phyloP scores from a whole-genome alignment of 2,797 vertebrate species.

The Artibeus jamaicensis region DNA sequence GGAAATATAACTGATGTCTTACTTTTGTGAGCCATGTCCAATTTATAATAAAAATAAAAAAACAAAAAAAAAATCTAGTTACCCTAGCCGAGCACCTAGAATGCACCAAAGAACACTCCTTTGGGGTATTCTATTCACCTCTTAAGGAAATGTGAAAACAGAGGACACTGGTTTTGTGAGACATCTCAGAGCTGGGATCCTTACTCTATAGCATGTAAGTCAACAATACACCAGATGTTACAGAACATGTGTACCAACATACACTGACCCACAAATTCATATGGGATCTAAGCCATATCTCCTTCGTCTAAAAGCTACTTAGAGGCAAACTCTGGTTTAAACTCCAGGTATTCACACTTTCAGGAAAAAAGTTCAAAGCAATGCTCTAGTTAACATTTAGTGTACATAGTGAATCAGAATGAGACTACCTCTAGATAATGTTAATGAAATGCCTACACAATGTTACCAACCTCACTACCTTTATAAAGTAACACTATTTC shows the following conservation, averaged over 20 bases:
- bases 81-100: background rate
- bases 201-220: background rate
- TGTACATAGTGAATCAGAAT: background rate
- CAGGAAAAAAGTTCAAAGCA: slow-evolving; percentile 29
- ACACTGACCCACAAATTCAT: background rate
- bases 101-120: background rate
- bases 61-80: background rate
- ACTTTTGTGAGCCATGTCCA: background rate
- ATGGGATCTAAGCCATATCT: background rate
- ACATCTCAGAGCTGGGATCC: background rate
- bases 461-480: slow-evolving; percentile 44
- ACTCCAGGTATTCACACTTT: background rate
- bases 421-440: background rate
- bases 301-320: background rate
- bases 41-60: background rate
- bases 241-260: background rate
- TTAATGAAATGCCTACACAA: slow-evolving; percentile 42
- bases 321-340: slow-evolving; percentile 10
- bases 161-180: background rate
- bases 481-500: slow-evolving; percentile 57
- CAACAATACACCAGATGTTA: background rate
- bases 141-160: background rate
- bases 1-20: background rate
- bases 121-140: background rate
- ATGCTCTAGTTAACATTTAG: background rate